Conservation (phyloP, 2,888 invertebrate genomes). For the Sinodicranocentrus sp. region DNA sequence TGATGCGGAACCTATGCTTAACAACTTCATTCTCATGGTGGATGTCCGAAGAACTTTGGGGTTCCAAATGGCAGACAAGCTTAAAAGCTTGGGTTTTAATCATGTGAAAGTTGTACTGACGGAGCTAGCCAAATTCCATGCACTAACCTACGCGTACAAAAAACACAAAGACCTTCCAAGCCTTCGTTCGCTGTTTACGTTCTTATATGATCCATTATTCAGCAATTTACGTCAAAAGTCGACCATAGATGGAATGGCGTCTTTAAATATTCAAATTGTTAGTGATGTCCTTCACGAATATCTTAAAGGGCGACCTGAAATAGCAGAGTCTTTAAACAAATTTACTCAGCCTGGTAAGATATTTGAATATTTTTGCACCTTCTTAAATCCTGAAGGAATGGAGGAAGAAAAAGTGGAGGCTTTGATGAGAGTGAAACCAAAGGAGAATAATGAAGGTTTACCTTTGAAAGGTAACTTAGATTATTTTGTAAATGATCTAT, state of each 20-base stretch:
- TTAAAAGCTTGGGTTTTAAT: conserved; percentile 61
- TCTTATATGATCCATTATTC: conserved; percentile 33
- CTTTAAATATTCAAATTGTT: too few relatives aligned
- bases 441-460: background rate
- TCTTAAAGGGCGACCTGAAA: conserved; percentile 10
- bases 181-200: conserved; percentile 7
- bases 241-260: background rate
- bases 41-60: conserved; percentile 72
- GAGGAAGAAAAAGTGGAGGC: conserved; percentile 50
- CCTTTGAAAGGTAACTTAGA: conserved; percentile 32
- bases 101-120: conserved; percentile 68
- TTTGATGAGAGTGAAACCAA: conserved; percentile 27
- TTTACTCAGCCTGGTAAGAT: background rate
- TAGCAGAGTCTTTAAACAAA: conserved; percentile 22
- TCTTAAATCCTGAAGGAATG: conserved; percentile 31
- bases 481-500: too few relatives aligned
- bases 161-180: conserved; percentile 10
- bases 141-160: conserved; percentile 39
- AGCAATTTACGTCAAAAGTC: background rate
- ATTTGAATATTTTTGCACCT: background rate
- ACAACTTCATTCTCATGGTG: conserved; percentile 69
- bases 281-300: background rate
- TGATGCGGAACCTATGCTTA: conserved; percentile 13
- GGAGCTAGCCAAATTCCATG: conserved; percentile 69
- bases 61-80: conserved; percentile 71